Percentiles rank a stretch among this genome's conserved stretches.
These are phyloP conservation scores for Malurus cyaneus DNA, from an alignment of 2,113 vertebrate genomes.

Conservation along the genomic window DNA sequence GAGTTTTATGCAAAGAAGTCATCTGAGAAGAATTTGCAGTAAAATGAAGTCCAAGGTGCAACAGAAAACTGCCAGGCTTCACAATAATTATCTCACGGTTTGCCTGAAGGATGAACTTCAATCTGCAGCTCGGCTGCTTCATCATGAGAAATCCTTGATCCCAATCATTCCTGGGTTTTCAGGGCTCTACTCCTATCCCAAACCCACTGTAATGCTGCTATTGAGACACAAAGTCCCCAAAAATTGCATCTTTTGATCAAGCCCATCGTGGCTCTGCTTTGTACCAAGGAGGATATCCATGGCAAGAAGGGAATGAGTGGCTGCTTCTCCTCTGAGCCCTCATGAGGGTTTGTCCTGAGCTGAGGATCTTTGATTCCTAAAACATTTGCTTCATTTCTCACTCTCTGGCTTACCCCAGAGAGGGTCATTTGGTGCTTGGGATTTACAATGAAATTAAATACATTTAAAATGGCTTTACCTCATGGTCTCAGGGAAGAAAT, in stretches of 20 bases:
- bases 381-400: not conserved
- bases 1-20: constrained; percentile 1
- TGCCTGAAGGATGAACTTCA: not conserved
- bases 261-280: not conserved
- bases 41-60: not conserved
- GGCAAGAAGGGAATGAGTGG: not conserved
- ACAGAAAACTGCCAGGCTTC: not conserved
- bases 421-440: not conserved
- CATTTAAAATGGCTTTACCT: not conserved
- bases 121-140: not conserved
- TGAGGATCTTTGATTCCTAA: not conserved
- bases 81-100: not conserved
- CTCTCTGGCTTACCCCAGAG: not conserved
- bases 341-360: not conserved
- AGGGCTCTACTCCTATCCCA: not conserved
- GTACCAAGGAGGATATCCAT: not conserved
- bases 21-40: constrained; percentile 21
- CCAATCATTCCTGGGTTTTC: not conserved
- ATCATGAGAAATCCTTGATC: not conserved
- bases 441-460: not conserved
- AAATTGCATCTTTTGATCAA: not conserved
- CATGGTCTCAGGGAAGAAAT: not conserved
- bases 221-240: not conserved
- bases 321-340: not conserved
- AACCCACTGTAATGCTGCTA: not conserved